These are phyloP conservation scores for Pinna nobilis DNA, from an alignment of 1,140 invertebrate genomes.

Conservation along the genomic window DNA sequence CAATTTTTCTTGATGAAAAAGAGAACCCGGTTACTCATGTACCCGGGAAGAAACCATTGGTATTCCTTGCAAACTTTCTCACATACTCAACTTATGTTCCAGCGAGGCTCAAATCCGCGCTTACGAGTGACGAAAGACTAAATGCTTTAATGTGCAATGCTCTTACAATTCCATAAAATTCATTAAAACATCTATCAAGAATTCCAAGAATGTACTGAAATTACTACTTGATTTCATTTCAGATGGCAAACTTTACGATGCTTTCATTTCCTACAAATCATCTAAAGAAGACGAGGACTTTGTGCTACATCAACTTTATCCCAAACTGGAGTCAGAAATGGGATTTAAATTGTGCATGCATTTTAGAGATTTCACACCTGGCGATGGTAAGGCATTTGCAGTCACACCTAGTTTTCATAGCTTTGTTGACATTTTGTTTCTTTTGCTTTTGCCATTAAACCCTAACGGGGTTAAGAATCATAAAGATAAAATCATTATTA, in stretches of 20 bases:
- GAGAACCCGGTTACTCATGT: too few species aligned
- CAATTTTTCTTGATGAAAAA: too few species aligned
- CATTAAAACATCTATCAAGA: background rate
- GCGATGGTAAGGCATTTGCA: constrained; percentile 68
- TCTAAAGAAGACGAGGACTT: constrained; percentile 62
- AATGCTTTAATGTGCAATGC: too few species aligned
- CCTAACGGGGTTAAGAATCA: too few species aligned
- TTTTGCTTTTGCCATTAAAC: too few species aligned
- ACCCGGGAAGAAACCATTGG: too few species aligned
- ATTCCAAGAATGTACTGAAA: background rate
- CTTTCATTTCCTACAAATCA: constrained; percentile 68
- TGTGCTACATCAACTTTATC: constrained; percentile 64
- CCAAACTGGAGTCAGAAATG: constrained; percentile 62
- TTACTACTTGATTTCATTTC: constrained; percentile 40
- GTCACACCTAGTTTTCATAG: too few species aligned
- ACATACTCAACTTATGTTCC: too few species aligned
- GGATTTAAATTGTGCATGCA: constrained; percentile 68
- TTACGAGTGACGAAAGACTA: too few species aligned
- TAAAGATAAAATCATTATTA: too few species aligned
- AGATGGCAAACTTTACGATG: constrained; percentile 69
- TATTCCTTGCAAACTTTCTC: background rate
- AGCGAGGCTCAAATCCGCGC: too few species aligned
- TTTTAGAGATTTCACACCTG: constrained; percentile 67
- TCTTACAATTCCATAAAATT: background rate
- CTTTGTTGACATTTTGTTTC: too few species aligned